These are phyloP conservation scores for Ochlodes sylvanus DNA, from an alignment of 2,888 invertebrate species.

Conservation along the genomic window DNA sequence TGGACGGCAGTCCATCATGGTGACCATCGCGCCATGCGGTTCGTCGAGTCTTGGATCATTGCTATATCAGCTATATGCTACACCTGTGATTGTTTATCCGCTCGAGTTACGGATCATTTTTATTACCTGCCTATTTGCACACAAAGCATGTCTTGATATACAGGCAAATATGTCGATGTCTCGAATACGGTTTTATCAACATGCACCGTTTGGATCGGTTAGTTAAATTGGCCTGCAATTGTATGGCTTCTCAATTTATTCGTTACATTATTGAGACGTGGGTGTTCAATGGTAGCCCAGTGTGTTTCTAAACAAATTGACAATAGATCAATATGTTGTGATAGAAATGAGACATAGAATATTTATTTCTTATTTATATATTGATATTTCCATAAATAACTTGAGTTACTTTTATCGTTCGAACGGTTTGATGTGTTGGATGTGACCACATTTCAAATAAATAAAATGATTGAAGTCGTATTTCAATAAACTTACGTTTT, in stretches of 20 bases:
- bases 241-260: slow-evolving; percentile 52
- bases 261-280: slow-evolving; percentile 11
- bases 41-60: slow-evolving; percentile 1
- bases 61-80: background rate
- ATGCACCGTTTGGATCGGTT: slow-evolving; percentile 3
- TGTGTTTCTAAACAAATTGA: background rate
- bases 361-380: background rate
- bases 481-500: too few relatives aligned
- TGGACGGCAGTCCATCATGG: too few relatives aligned
- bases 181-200: background rate
- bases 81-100: background rate
- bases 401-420: too few relatives aligned
- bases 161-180: slow-evolving; percentile 3
- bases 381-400: too few relatives aligned
- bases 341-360: background rate
- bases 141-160: background rate
- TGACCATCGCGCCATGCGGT: too few relatives aligned
- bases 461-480: too few relatives aligned
- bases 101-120: background rate
- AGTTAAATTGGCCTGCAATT: slow-evolving; percentile 40
- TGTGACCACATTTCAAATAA: too few relatives aligned
- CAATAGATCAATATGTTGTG: background rate
- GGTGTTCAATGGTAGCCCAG: background rate
- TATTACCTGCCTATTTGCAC: background rate
- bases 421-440: too few relatives aligned